Evolutionary conservation across 2,113 vertebrate species (phyloP).

Genomic region (Saccopteryx bilineata): DNA sequence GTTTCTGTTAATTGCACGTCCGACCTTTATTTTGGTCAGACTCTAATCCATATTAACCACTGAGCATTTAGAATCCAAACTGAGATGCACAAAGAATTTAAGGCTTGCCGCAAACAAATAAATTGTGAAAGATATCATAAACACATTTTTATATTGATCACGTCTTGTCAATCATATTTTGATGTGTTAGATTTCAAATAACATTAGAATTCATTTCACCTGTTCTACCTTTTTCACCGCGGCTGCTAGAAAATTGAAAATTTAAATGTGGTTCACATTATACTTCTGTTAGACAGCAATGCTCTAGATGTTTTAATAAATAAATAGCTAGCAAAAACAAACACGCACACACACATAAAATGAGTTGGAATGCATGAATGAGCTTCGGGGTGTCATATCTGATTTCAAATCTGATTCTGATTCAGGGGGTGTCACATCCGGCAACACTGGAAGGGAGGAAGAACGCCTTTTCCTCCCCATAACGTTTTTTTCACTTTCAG

Average conservation of each 20-base stretch:
- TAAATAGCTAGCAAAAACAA: background rate
- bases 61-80: background rate
- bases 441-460: no score
- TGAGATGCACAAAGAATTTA: background rate
- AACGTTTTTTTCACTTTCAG: background rate
- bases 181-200: background rate
- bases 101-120: background rate
- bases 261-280: background rate
- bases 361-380: background rate
- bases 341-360: background rate
- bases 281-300: background rate
- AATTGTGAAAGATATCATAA: background rate
- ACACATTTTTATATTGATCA: background rate
- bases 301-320: background rate
- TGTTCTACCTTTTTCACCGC: background rate
- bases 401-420: background rate
- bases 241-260: background rate
- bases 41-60: background rate
- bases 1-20: background rate
- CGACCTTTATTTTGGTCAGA: background rate
- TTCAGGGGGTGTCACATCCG: accelerated
- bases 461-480: background rate
- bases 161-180: background rate
- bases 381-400: background rate
- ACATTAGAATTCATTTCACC: background rate